A percentile compares a stretch with the other conserved stretches of the same genome.
Conservation (phyloP, 35 echinoderm and acorn worm species). For the Stichopus chloronotus region DNA sequence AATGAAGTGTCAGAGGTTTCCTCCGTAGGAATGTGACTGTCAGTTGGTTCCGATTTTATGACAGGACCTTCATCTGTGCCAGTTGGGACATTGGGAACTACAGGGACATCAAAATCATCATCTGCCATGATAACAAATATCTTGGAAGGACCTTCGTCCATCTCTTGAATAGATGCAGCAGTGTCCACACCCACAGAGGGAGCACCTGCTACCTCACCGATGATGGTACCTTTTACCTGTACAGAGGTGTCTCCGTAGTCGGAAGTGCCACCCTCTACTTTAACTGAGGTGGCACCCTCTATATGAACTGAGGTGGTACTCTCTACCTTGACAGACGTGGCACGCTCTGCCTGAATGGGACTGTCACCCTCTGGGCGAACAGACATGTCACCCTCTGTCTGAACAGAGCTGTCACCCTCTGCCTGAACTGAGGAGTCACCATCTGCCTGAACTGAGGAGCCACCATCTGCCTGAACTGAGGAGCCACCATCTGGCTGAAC, state of each 20-base stretch:
- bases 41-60: neutral
- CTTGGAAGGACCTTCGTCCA: neutral
- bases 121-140: slow-evolving; percentile 16
- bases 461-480: too few relatives aligned
- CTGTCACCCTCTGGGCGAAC: neutral
- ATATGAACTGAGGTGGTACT: too few relatives aligned
- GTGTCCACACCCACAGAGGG: neutral
- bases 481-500: too few relatives aligned
- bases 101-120: neutral
- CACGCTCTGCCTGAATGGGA: neutral
- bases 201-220: neutral
- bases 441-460: neutral
- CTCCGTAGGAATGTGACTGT: neutral
- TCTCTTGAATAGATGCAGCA: neutral
- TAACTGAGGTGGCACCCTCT: too few relatives aligned
- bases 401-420: neutral
- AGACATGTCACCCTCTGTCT: neutral
- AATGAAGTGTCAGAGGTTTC: neutral
- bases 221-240: neutral
- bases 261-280: neutral
- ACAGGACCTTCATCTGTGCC: neutral
- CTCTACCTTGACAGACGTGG: neutral
- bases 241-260: neutral
- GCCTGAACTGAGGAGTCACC: neutral
- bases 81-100: neutral